phyloP scores from a whole-genome alignment of 2,797 vertebrate species.

The Acrocephalus scirpaceus region DNA sequence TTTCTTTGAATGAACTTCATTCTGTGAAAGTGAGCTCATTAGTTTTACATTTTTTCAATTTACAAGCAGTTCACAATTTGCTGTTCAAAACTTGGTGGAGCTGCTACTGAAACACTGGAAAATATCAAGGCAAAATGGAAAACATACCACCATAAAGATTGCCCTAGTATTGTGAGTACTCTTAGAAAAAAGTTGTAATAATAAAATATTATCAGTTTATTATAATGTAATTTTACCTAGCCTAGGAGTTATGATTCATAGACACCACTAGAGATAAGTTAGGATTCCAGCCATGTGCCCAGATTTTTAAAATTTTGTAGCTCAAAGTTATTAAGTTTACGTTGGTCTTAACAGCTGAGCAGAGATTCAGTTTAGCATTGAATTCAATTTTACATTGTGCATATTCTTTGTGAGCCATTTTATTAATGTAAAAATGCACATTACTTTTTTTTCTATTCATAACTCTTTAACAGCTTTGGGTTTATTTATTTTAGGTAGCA shows the following conservation, averaged over 20 bases:
- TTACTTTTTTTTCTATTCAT: not conserved
- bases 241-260: not conserved
- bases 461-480: not conserved
- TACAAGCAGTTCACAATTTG: not conserved
- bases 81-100: not conserved
- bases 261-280: not conserved
- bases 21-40: constrained; percentile 1
- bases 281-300: not conserved
- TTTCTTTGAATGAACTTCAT: constrained; percentile 29
- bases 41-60: constrained; percentile 45
- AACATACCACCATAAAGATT: not conserved
- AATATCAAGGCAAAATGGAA: not conserved
- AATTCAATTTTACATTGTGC: not conserved
- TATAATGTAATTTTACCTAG: constrained; percentile 7
- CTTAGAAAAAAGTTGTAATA: not conserved
- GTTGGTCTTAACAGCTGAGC: not conserved
- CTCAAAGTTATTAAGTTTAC: not conserved
- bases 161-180: not conserved
- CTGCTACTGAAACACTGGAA: not conserved
- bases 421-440: not conserved
- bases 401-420: not conserved
- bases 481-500: not conserved
- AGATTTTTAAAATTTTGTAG: not conserved
- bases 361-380: not conserved
- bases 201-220: not conserved